Base-by-base conservation (phyloP, 2,113 vertebrate genomes). In the Ctenodactylus gundi region DNA sequence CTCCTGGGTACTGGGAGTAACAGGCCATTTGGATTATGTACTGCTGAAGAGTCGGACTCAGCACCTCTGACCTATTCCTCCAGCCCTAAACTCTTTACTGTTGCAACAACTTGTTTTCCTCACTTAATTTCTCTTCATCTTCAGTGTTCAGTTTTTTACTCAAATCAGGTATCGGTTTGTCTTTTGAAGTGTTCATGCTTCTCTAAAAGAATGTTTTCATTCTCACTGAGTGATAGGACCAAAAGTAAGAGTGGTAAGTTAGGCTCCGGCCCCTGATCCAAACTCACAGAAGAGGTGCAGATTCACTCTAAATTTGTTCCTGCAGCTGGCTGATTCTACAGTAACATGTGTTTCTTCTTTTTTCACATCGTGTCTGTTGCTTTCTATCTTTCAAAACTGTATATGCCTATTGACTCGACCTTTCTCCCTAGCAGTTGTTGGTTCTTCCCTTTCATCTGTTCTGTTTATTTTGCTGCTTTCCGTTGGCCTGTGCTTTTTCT, bases 331-430 rank as follows among this genome's bases (percentile, higher is more conserved):
- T 90, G 12, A 1, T 87, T 65, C 92, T 84, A 12, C 44, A 36
- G 11, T 85, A n/a, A n/a, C 44, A 91, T 93, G 57, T 1, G 13
- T 73, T 39, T 55, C 55, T 13, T 88, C 23, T 76, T 88, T 88
- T 46, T 85, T 91, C 80, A 46, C 31, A 20, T 83, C 84, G 34
- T 86, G 41, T 73, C 60, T 88, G 36, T 77, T 89, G 34, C 53
- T 67, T 86, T 94, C 60, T 90, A 39, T 78, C 57, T 85, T 64
- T 82, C 62, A 70, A 85, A 95, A 41, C 87, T 87, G 13, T 49
- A 6, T 53, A 2, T 90, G 7, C 41, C 1, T 85, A 31, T 87
- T 93, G 18, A 90, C 34, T 81, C 65, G 85, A 83, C 3, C 93
- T 31, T 84, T 78, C 51, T 93, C 27, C 46, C 78, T 58, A 88